Evolutionary conservation across 2,797 vertebrate species (phyloP).

Genomic region (Hirundo rustica): DNA sequence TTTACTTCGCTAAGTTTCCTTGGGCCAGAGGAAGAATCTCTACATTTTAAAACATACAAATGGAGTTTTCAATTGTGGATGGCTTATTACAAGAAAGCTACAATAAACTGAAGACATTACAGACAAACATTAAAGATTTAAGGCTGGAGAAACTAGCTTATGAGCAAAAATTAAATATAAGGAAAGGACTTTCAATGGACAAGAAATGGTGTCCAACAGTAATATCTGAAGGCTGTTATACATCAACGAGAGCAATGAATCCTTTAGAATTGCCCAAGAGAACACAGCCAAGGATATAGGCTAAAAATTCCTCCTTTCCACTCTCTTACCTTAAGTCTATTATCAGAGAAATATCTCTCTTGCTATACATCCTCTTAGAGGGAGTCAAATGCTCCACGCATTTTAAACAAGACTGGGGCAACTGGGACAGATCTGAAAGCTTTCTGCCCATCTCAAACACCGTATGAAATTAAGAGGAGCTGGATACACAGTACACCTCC

Average conservation of each 20-base stretch:
- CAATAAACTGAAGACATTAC: neutral
- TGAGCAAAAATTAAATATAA: constrained; percentile 25
- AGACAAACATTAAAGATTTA: neutral
- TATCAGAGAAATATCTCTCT: constrained; percentile 23
- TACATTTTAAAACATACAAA: constrained; percentile 1
- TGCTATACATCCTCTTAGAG: neutral
- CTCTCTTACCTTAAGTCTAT: constrained; percentile 37
- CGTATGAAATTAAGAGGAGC: neutral
- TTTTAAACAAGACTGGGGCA: constrained; percentile 41
- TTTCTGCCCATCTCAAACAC: neutral
- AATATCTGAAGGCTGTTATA: constrained; percentile 37
- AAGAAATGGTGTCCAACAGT: neutral
- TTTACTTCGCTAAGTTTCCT: neutral
- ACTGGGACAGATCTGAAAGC: constrained; percentile 22
- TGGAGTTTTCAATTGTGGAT: neutral
- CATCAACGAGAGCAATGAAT: constrained; percentile 43
- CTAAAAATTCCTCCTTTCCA: constrained; percentile 3
- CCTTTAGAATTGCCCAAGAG: constrained; percentile 38
- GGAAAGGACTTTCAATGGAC: neutral
- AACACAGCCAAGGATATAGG: neutral
- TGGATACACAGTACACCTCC: neutral
- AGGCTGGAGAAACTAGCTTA: neutral
- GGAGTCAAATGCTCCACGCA: neutral
- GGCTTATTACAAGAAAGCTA: neutral
- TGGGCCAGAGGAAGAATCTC: neutral